These are phyloP conservation scores for Rutilus rutilus DNA, from an alignment of 2,113 vertebrate genomes.

Conservation along the genomic window DNA sequence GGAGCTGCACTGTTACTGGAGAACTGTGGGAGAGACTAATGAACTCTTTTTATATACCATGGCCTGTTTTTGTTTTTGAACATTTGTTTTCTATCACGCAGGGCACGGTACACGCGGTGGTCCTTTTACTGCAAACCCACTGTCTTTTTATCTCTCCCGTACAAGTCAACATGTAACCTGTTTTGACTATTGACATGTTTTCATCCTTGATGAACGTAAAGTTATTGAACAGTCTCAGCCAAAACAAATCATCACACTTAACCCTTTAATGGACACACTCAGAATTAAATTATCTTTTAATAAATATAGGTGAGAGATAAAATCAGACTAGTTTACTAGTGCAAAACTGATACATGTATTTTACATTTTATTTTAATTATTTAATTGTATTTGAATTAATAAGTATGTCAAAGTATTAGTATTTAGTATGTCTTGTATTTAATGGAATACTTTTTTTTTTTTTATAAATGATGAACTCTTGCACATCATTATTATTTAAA, in stretches of 20 bases:
- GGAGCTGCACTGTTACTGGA: constrained; percentile 11
- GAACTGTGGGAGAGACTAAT: constrained; percentile 22
- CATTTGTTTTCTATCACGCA: constrained; percentile 27
- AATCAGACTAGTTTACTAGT: background rate
- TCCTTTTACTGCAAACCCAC: background rate
- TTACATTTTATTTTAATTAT: too few relatives aligned
- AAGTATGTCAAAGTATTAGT: too few relatives aligned
- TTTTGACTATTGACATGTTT: background rate
- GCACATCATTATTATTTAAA: too few relatives aligned
- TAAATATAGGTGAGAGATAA: background rate
- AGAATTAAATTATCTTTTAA: background rate
- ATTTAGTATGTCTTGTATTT: too few relatives aligned
- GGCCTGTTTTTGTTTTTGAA: background rate
- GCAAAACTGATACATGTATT: background rate
- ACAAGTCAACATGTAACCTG: background rate
- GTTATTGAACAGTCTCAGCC: background rate
- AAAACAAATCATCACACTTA: background rate
- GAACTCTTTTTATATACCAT: background rate
- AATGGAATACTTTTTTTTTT: too few relatives aligned
- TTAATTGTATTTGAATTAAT: too few relatives aligned
- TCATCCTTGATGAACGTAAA: background rate
- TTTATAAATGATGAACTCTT: too few relatives aligned
- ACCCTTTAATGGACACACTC: background rate
- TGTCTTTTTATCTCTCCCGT: background rate
- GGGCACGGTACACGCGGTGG: background rate